Percentiles rank a stretch among this genome's conserved stretches.
phyloP scores from a whole-genome alignment of 2,797 vertebrate species.

The Falco novaeseelandiae region DNA sequence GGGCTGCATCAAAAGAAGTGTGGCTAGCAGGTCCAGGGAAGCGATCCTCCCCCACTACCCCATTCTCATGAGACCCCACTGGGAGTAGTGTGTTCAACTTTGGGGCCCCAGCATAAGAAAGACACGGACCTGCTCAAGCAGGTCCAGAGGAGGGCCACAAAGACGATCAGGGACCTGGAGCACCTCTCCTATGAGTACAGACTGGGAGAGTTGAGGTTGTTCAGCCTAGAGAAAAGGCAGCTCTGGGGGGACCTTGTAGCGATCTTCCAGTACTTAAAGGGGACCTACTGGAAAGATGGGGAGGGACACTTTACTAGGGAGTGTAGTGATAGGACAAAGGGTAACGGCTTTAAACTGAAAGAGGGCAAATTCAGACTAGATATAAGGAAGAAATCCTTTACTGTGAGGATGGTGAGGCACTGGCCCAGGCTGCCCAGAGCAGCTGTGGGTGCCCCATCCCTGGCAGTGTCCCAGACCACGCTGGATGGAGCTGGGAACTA shows the following conservation, averaged over 20 bases:
- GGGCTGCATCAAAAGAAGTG: neutral
- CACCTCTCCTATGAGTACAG: neutral
- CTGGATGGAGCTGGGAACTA: too few relatives aligned
- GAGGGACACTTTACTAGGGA: neutral
- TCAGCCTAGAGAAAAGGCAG: neutral
- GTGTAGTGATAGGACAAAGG: neutral
- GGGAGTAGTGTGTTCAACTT: neutral
- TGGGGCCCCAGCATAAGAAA: too few relatives aligned
- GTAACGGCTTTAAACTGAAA: neutral
- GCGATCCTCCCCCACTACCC: neutral
- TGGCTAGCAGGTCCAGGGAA: neutral
- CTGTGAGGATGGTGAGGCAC: neutral
- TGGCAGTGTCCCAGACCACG: too few relatives aligned
- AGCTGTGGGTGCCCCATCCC: too few relatives aligned
- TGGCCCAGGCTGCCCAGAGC: too few relatives aligned
- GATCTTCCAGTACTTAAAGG: neutral
- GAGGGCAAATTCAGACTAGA: neutral
- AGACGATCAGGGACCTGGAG: neutral
- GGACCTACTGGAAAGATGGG: too few relatives aligned
- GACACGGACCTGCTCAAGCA: neutral
- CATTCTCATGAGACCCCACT: neutral
- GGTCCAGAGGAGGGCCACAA: neutral
- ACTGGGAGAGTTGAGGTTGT: neutral
- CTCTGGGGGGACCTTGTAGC: neutral
- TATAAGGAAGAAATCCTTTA: neutral